Conservation (phyloP, 64 coral and sea anemone genomes). For the Montipora foliosa region DNA sequence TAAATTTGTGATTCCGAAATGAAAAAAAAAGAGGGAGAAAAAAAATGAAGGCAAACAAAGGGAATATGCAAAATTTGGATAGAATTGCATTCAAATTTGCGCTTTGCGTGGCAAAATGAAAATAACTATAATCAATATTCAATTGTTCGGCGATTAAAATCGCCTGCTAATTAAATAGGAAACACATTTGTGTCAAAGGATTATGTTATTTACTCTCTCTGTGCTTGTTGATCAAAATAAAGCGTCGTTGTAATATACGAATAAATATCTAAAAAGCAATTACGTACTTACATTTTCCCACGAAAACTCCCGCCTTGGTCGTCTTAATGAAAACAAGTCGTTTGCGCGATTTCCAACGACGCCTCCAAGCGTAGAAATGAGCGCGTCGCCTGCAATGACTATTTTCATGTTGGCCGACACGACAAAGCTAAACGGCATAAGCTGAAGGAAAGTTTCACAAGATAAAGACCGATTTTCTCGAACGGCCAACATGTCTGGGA, state of each 20-base stretch:
- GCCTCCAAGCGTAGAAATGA: slow-evolving; percentile 59
- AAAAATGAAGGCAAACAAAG: neutral
- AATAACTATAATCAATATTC: no score
- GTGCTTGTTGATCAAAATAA: neutral
- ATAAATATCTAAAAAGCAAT: neutral
- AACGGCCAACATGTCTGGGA: slow-evolving; percentile 31
- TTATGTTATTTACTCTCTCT: no score
- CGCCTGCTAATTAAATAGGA: no score
- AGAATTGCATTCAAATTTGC: neutral
- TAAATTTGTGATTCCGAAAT: neutral
- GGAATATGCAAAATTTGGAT: neutral
- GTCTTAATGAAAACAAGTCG: slow-evolving; percentile 62
- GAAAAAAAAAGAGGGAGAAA: neutral
- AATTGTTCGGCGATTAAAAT: no score
- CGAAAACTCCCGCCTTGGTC: slow-evolving; percentile 77
- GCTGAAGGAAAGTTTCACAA: slow-evolving; percentile 50
- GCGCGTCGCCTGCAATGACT: slow-evolving; percentile 35
- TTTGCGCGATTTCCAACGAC: slow-evolving; percentile 54
- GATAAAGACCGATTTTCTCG: slow-evolving; percentile 25
- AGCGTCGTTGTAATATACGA: neutral
- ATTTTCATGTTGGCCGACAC: slow-evolving; percentile 75
- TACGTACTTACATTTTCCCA: slow-evolving; percentile 86
- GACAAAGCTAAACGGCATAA: slow-evolving; percentile 91
- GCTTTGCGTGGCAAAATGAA: no score
- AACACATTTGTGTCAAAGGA: no score